Evolutionary conservation across 2,888 invertebrate genomes (phyloP).

Genomic region (Lasioglossum calceatum): DNA sequence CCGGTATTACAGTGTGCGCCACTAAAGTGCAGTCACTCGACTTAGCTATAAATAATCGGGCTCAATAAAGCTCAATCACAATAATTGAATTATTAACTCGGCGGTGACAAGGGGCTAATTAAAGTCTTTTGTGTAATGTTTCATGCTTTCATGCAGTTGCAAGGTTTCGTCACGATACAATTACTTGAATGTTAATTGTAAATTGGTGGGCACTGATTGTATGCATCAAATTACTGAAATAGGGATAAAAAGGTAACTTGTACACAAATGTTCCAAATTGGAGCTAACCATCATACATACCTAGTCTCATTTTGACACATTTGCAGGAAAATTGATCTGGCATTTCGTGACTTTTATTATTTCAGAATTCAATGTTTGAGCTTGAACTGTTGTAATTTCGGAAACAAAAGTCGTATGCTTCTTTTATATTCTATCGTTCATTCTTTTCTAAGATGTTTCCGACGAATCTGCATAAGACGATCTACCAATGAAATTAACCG

Average conservation of each 20-base stretch:
- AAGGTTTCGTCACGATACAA: background rate
- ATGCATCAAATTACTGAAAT: too few species aligned
- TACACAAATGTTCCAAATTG: background rate
- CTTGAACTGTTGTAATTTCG: too few species aligned
- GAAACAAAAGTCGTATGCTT: too few species aligned
- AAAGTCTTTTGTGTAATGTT: background rate
- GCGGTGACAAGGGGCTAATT: background rate
- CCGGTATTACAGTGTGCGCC: background rate
- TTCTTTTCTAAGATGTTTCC: too few species aligned
- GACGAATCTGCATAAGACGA: too few species aligned
- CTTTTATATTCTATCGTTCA: too few species aligned
- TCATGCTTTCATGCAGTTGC: background rate
- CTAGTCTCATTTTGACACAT: too few species aligned
- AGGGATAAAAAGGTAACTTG: background rate
- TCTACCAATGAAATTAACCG: too few species aligned
- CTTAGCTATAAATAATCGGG: background rate
- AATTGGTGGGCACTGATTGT: background rate
- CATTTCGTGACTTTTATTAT: too few species aligned
- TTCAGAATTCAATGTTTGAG: too few species aligned
- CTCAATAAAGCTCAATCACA: background rate
- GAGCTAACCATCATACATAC: too few species aligned
- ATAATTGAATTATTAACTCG: conserved; percentile 1
- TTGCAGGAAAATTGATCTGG: too few species aligned
- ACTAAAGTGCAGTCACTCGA: background rate
- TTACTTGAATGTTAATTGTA: background rate